Percentiles rank a stretch among this genome's conserved stretches.
Conservation (phyloP, 2,113 vertebrate genomes). For the Labeo rohita region DNA sequence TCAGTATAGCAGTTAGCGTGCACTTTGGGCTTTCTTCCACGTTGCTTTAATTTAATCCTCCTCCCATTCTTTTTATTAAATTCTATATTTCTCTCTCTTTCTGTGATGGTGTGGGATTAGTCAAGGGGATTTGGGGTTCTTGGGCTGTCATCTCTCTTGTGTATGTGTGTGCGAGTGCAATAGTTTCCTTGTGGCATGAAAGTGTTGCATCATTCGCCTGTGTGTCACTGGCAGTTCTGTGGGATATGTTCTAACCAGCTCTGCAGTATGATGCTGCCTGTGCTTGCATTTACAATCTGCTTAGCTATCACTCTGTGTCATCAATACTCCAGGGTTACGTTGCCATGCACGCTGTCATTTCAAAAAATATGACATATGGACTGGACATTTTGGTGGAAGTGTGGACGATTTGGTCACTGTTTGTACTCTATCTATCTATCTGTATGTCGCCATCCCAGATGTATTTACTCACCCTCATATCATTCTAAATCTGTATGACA, state of each 20-base stretch:
- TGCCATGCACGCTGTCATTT: not conserved
- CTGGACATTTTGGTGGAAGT: not conserved
- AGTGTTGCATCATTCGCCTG: constrained; percentile 56
- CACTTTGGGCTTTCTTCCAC: not conserved
- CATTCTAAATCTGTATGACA: not conserved
- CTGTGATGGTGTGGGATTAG: constrained; percentile 47
- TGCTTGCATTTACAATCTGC: constrained; percentile 30
- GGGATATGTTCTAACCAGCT: constrained; percentile 48
- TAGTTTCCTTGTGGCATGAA: constrained; percentile 59
- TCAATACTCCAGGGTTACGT: constrained; percentile 4
- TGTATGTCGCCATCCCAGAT: not conserved
- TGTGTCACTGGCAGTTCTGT: constrained; percentile 26
- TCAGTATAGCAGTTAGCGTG: constrained; percentile 18
- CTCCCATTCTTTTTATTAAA: constrained; percentile 37
- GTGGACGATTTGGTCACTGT: not conserved
- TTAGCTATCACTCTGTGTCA: constrained; percentile 42
- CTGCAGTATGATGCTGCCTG: constrained; percentile 27
- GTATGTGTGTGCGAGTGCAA: constrained; percentile 48
- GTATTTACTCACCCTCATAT: not conserved
- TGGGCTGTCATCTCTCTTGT: constrained; percentile 44
- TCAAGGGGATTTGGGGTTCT: constrained; percentile 45
- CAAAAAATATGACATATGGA: not conserved
- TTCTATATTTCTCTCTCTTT: constrained; percentile 38
- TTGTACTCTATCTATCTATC: no score
- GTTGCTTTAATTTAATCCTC: constrained; percentile 11